These are phyloP conservation scores for Polypedilum pembai DNA, from an alignment of 1,140 invertebrate species.

Conservation along the genomic window DNA sequence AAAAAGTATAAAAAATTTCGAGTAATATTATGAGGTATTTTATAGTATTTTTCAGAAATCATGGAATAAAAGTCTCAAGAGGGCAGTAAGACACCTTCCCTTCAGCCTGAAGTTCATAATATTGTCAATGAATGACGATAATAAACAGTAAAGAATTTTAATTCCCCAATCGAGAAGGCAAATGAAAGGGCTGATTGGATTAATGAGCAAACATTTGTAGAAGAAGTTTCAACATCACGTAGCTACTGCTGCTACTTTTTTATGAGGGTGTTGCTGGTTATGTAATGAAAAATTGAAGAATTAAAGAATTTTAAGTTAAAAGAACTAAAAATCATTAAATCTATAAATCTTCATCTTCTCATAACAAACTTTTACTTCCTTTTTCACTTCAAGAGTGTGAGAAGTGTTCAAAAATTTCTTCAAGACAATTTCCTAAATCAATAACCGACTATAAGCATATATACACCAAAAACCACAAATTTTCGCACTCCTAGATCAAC, in stretches of 20 bases:
- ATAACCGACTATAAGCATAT: slow-evolving; percentile 1
- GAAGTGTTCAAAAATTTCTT: slow-evolving; percentile 13
- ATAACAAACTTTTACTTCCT: too few species aligned
- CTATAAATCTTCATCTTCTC: too few species aligned
- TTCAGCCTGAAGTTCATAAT: not conserved
- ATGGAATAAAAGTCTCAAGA: slow-evolving; percentile 11
- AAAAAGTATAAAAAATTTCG: not conserved
- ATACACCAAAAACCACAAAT: slow-evolving; percentile 4
- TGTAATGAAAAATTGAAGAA: not conserved
- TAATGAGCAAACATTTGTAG: slow-evolving; percentile 18
- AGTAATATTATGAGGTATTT: not conserved
- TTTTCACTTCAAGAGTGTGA: not conserved
- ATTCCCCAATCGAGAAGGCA: slow-evolving; percentile 2
- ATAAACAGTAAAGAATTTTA: slow-evolving; percentile 13
- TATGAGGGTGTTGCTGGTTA: too few species aligned
- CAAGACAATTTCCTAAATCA: slow-evolving; percentile 28
- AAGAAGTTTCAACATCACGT: slow-evolving; percentile 11
- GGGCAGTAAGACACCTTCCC: slow-evolving; percentile 8
- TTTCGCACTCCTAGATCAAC: slow-evolving; percentile 25
- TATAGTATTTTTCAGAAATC: not conserved
- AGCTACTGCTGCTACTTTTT: not conserved
- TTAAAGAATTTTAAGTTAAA: too few species aligned
- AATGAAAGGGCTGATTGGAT: slow-evolving; percentile 15
- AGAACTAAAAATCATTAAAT: too few species aligned
- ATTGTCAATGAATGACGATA: slow-evolving; percentile 12